phyloP scores from a whole-genome alignment of 1,140 invertebrate species.

The Meloidogyne chitwoodi region DNA sequence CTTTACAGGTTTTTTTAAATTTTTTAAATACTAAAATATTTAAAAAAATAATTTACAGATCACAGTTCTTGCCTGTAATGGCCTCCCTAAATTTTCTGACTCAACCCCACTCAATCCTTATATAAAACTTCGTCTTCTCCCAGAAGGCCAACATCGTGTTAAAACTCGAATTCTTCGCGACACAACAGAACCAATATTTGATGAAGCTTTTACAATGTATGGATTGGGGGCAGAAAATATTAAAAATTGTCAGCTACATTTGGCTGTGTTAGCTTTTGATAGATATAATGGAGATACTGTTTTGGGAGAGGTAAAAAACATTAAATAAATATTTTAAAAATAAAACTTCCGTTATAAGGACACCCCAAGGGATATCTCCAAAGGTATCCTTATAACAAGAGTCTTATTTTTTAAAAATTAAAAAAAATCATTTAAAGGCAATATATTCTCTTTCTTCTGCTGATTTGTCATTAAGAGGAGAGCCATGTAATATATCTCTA shows the following conservation, averaged over 20 bases:
- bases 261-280: conserved; percentile 87
- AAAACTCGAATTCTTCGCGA: conserved; percentile 88
- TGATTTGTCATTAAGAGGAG: conserved; percentile 72
- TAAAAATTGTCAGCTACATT: conserved; percentile 79
- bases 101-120: conserved; percentile 72
- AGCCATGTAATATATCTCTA: conserved; percentile 51
- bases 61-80: conserved; percentile 46
- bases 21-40: background rate
- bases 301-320: conserved; percentile 75
- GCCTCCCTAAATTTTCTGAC: conserved; percentile 47
- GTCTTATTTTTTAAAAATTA: no score
- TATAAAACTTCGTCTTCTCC: conserved; percentile 84
- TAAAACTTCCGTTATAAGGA: no score
- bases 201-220: conserved; percentile 94
- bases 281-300: conserved; percentile 92
- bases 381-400: background rate
- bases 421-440: background rate
- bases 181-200: conserved; percentile 84
- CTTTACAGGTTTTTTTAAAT: conserved; percentile 31
- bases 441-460: conserved; percentile 61
- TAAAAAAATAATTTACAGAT: conserved; percentile 29
- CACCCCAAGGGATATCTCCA: background rate
- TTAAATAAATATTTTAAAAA: no score
- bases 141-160: conserved; percentile 85
- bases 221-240: conserved; percentile 79